Conservation (phyloP, 1,140 invertebrate genomes). For the Lepidurus apus region DNA sequence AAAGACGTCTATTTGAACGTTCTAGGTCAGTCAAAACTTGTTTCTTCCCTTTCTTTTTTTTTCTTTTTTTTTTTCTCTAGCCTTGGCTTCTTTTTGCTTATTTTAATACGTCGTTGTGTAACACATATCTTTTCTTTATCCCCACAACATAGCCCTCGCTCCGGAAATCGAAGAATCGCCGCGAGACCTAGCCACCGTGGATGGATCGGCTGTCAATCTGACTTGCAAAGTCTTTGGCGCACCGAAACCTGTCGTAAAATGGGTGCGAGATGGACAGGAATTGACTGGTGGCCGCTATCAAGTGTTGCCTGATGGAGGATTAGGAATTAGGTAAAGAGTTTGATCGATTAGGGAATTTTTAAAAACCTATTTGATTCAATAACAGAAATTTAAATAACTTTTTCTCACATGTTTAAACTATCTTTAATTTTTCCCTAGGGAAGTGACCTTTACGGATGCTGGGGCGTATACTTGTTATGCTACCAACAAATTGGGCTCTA, state of each 20-base stretch:
- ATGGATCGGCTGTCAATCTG: constrained; percentile 72
- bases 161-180: constrained; percentile 85
- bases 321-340: constrained; percentile 60
- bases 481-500: constrained; percentile 83
- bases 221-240: constrained; percentile 93
- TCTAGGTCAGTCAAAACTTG: constrained; percentile 53
- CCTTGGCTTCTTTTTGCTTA: neutral
- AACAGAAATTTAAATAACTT: too few relatives aligned
- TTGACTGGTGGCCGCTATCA: constrained; percentile 77
- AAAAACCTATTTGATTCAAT: neutral
- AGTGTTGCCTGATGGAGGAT: constrained; percentile 67
- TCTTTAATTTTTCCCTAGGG: constrained; percentile 43
- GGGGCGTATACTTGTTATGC: constrained; percentile 89
- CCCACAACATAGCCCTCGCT: constrained; percentile 60
- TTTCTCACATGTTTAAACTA: too few relatives aligned
- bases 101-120: neutral
- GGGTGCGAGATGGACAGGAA: constrained; percentile 74
- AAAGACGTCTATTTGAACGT: constrained; percentile 98
- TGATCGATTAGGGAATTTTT: neutral
- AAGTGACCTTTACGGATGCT: constrained; percentile 74
- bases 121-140: constrained; percentile 32
- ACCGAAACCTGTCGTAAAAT: constrained; percentile 88
- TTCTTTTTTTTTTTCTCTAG: constrained; percentile 23
- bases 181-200: constrained; percentile 69
- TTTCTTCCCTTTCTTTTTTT: constrained; percentile 14